Evolutionary conservation across 2,797 vertebrate species (phyloP).

Genomic region (Tamandua tetradactyla): DNA sequence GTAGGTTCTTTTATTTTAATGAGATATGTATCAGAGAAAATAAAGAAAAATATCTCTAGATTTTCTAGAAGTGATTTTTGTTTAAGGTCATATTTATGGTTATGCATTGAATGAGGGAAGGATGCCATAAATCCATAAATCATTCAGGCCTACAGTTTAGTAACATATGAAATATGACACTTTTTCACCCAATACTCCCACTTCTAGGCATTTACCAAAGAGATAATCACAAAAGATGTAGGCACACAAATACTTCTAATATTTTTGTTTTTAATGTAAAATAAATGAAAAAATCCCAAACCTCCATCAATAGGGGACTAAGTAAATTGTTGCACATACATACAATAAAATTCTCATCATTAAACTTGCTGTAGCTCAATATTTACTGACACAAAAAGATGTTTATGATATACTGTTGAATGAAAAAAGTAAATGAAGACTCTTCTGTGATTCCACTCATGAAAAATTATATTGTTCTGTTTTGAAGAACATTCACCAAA

Average conservation of each 20-base stretch:
- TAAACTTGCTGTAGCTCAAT: conserved; percentile 20
- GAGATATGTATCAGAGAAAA: conserved; percentile 21
- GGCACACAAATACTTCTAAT: not conserved
- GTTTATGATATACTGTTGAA: conserved; percentile 19
- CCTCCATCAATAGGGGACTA: not conserved
- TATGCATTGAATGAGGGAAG: not conserved
- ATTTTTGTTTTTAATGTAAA: conserved; percentile 57
- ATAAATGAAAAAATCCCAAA: conserved; percentile 43
- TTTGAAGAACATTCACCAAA: not conserved
- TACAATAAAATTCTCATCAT: conserved; percentile 14
- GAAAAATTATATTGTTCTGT: conserved; percentile 32
- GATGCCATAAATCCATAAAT: not conserved
- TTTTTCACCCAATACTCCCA: not conserved
- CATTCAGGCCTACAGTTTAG: conserved; percentile 36
- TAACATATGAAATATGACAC: conserved; percentile 19
- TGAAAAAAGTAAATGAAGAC: conserved; percentile 23
- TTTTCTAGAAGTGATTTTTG: not conserved
- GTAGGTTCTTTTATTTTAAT: conserved; percentile 46
- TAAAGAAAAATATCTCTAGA: conserved; percentile 29
- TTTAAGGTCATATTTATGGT: not conserved
- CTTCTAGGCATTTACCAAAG: not conserved
- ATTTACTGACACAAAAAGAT: conserved; percentile 24
- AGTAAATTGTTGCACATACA: conserved; percentile 51
- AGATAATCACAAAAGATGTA: not conserved
- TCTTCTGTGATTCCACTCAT: not conserved